Percentiles rank a stretch among this genome's conserved stretches.
These are phyloP conservation scores for Drosophila dunni DNA, from an alignment of 1,140 invertebrate genomes.

Conservation along the genomic window DNA sequence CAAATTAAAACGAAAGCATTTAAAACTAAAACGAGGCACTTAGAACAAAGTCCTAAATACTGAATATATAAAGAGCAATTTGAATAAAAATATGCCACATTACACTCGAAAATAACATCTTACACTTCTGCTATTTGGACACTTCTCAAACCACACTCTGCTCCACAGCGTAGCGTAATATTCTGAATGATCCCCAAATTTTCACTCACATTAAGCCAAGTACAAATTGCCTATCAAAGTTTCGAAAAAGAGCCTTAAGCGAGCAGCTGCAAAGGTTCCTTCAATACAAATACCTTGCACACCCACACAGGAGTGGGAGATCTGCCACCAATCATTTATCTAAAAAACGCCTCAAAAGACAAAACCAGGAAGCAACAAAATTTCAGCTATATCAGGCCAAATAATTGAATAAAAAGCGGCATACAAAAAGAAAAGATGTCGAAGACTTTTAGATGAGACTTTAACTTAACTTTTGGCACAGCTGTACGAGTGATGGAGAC, in stretches of 20 bases:
- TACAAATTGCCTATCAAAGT: constrained; percentile 51
- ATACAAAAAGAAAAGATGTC: constrained; percentile 36
- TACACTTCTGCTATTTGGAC: neutral
- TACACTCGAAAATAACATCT: neutral
- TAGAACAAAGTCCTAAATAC: constrained; percentile 5
- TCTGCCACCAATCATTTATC: constrained; percentile 36
- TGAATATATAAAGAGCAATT: constrained; percentile 20
- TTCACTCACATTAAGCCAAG: constrained; percentile 21
- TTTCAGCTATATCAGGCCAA: constrained; percentile 17
- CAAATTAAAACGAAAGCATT: constrained; percentile 39
- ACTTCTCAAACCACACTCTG: neutral
- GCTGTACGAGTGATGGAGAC: constrained; percentile 33
- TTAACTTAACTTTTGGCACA: constrained; percentile 60
- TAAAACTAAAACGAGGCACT: constrained; percentile 19
- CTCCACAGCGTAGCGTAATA: constrained; percentile 27
- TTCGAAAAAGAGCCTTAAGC: constrained; percentile 38
- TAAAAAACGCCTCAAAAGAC: constrained; percentile 29
- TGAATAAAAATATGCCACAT: constrained; percentile 2
- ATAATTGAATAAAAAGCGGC: constrained; percentile 55
- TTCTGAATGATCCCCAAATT: constrained; percentile 25
- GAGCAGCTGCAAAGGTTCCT: constrained; percentile 39
- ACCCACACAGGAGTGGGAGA: constrained; percentile 4
- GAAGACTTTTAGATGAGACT: constrained; percentile 37
- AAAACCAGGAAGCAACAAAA: constrained; percentile 15
- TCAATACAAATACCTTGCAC: constrained; percentile 20